Evolutionary conservation across 2,113 vertebrate species (phyloP).

Genomic region (Psephotus haematonotus): DNA sequence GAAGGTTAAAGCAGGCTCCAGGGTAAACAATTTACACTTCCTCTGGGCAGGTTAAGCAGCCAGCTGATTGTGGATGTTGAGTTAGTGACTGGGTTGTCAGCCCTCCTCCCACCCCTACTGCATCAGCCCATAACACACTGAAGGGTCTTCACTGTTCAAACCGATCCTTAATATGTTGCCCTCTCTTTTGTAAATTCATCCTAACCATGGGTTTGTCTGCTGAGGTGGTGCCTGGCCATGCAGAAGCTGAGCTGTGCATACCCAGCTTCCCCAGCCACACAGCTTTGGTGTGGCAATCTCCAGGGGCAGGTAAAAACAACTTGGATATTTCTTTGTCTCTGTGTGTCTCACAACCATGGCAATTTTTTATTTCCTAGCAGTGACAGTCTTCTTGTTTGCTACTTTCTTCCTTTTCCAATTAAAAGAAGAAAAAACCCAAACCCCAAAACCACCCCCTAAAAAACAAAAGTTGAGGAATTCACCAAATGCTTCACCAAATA

Average conservation of each 20-base stretch:
- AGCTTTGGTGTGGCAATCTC: background rate
- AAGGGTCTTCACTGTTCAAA: fast-evolving
- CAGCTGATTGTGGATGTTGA: fast-evolving
- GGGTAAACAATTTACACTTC: background rate
- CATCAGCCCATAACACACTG: fast-evolving
- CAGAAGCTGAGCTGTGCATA: background rate
- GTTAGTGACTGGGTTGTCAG: background rate
- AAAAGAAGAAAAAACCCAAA: background rate
- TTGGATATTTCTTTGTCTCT: background rate
- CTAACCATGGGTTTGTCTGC: background rate
- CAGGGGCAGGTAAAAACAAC: background rate
- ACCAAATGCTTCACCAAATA: background rate
- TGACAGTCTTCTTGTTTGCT: background rate
- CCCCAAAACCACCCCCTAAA: background rate
- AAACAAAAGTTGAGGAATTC: background rate
- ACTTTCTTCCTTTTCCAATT: background rate
- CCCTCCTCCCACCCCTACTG: background rate
- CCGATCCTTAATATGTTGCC: background rate
- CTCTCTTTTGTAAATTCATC: background rate
- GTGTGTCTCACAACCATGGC: background rate
- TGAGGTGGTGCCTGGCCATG: background rate
- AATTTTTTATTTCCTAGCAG: background rate
- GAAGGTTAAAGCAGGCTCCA: background rate
- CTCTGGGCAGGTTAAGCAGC: background rate
- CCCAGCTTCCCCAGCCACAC: fast-evolving